These are phyloP conservation scores for Marisa cornuarietis DNA, from an alignment of 1,140 invertebrate species.

Conservation along the genomic window DNA sequence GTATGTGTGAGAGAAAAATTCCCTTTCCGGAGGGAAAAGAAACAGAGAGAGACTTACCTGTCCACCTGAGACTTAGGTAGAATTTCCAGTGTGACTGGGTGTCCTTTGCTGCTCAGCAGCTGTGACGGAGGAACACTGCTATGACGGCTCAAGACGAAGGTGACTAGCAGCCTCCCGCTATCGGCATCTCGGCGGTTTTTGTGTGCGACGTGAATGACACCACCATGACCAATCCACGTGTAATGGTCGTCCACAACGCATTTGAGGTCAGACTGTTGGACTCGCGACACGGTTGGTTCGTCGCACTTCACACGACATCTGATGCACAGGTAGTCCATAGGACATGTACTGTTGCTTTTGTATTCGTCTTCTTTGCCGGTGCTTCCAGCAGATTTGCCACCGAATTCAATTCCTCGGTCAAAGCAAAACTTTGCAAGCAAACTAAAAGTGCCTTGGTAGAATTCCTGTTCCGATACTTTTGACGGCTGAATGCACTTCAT, in stretches of 20 bases:
- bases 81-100: constrained; percentile 13
- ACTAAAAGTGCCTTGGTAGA: constrained; percentile 24
- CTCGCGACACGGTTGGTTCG: background rate
- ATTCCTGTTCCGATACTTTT: constrained; percentile 15
- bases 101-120: constrained; percentile 1
- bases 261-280: background rate
- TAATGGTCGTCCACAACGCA: constrained; percentile 3
- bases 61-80: constrained; percentile 24
- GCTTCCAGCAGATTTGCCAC: constrained; percentile 7
- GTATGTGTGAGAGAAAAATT: background rate
- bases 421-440: constrained; percentile 29
- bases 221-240: constrained; percentile 17
- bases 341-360: background rate
- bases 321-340: constrained; percentile 37
- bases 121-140: background rate
- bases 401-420: constrained; percentile 33
- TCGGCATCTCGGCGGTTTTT: constrained; percentile 1
- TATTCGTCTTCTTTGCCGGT: background rate
- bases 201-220: background rate
- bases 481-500: background rate
- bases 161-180: background rate
- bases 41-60: constrained; percentile 25
- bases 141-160: constrained; percentile 3
- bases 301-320: background rate
- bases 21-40: no score